Percentiles rank a stretch among this genome's conserved stretches.
These are phyloP conservation scores for Sorex araneus DNA, from an alignment of 2,113 vertebrate species.

Conservation along the genomic window DNA sequence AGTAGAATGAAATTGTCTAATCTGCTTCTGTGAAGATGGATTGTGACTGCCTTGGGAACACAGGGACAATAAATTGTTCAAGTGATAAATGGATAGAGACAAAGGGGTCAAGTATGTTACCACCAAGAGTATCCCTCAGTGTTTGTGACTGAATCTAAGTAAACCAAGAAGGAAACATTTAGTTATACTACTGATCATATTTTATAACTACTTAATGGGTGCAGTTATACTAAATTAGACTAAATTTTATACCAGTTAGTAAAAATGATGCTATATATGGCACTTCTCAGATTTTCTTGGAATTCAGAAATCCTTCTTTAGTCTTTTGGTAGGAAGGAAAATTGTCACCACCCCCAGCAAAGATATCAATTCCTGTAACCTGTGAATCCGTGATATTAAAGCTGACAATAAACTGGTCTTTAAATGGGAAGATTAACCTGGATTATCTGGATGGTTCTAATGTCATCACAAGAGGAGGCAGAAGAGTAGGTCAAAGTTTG, in stretches of 20 bases:
- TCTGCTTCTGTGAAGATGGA: constrained; percentile 36
- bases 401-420: neutral
- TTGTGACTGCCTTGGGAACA: neutral
- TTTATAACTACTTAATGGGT: constrained; percentile 49
- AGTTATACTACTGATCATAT: constrained; percentile 37
- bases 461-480: neutral
- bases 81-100: constrained; percentile 16
- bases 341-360: neutral
- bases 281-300: constrained; percentile 26
- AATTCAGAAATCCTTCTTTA: constrained; percentile 32
- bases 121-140: constrained; percentile 15
- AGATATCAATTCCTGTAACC: neutral
- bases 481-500: neutral
- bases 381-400: neutral
- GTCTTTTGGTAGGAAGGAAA: neutral
- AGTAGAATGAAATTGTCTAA: constrained; percentile 23
- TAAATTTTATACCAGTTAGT: constrained; percentile 49
- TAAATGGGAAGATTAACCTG: neutral
- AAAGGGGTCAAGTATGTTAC: constrained; percentile 25
- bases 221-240: too few relatives aligned
- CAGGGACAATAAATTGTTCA: constrained; percentile 37
- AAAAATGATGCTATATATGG: neutral
- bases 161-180: constrained; percentile 47
- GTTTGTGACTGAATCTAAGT: constrained; percentile 34
- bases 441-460: neutral